Percentiles rank a stretch among this genome's conserved stretches.
Conservation (phyloP, 2,888 invertebrate species). For the Marronus borbonicus region DNA sequence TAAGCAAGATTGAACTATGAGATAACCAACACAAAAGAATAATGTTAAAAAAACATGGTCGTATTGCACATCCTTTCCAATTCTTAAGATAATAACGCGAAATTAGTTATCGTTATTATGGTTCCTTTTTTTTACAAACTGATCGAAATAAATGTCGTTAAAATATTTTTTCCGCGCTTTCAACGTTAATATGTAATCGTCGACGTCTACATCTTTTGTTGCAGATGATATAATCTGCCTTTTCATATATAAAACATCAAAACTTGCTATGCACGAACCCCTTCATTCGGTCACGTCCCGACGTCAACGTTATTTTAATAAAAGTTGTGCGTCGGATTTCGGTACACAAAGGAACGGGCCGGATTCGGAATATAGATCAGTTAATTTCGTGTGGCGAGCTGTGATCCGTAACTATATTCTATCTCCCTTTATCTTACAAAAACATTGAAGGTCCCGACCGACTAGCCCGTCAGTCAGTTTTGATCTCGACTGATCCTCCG, state of each 20-base stretch:
- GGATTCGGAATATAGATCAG: constrained; percentile 50
- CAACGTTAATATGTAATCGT: too few species aligned
- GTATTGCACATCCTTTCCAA: too few species aligned
- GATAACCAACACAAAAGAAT: too few species aligned
- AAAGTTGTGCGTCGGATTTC: constrained; percentile 49
- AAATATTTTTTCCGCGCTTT: too few species aligned
- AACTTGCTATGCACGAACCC: constrained; percentile 44
- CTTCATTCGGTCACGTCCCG: constrained; percentile 40
- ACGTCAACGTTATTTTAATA: constrained; percentile 48
- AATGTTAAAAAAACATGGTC: too few species aligned
- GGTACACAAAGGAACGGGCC: constrained; percentile 49
- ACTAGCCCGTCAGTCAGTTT: constrained; percentile 34
- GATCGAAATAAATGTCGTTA: too few species aligned
- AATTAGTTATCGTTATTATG: too few species aligned
- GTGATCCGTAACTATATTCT: constrained; percentile 42
- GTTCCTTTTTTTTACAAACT: too few species aligned
- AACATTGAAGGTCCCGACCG: constrained; percentile 25
- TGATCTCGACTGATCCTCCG: constrained; percentile 36
- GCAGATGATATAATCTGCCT: neutral
- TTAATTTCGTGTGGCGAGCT: constrained; percentile 49
- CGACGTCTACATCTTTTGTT: too few species aligned
- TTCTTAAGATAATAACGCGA: too few species aligned
- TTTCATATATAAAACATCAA: constrained; percentile 42
- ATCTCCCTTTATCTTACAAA: constrained; percentile 38
- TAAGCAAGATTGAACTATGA: too few species aligned